Conservation (phyloP, 2,797 vertebrate species). For the Mormyrops attenuatus region DNA sequence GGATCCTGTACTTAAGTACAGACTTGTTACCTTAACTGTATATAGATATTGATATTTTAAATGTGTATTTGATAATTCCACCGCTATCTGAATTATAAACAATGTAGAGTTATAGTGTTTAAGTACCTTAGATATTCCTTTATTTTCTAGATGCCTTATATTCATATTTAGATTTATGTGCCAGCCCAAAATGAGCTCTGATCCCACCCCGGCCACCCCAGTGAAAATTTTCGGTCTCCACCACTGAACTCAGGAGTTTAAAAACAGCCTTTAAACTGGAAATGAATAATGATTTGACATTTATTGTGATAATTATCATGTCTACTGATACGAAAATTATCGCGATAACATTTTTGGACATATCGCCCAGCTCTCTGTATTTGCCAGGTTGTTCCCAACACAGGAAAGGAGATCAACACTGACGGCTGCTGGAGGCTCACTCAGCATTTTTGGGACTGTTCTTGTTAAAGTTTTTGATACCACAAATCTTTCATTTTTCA, state of each 20-base stretch:
- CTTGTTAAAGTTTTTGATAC: not conserved
- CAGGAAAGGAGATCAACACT: not conserved
- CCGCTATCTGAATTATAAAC: no score
- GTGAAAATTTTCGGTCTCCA: not conserved
- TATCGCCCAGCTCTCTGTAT: not conserved
- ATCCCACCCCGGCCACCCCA: not conserved
- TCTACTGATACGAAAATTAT: not conserved
- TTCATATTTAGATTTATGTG: not conserved
- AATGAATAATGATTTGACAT: not conserved
- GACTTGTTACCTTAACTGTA: no score
- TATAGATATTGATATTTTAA: no score
- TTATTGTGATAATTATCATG: not conserved
- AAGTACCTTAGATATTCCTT: no score
- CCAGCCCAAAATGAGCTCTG: not conserved
- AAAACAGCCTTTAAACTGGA: not conserved
- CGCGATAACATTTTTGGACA: not conserved
- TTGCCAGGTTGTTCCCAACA: not conserved
- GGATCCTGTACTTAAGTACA: no score
- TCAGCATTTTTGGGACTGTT: not conserved
- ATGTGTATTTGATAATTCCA: no score
- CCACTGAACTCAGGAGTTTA: not conserved
- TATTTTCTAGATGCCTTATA: no score
- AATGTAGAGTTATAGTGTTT: no score
- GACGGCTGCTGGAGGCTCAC: not conserved
- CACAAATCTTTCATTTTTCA: not conserved